Conservation (phyloP, 1,140 invertebrate genomes). For the Coelopa frigida region DNA sequence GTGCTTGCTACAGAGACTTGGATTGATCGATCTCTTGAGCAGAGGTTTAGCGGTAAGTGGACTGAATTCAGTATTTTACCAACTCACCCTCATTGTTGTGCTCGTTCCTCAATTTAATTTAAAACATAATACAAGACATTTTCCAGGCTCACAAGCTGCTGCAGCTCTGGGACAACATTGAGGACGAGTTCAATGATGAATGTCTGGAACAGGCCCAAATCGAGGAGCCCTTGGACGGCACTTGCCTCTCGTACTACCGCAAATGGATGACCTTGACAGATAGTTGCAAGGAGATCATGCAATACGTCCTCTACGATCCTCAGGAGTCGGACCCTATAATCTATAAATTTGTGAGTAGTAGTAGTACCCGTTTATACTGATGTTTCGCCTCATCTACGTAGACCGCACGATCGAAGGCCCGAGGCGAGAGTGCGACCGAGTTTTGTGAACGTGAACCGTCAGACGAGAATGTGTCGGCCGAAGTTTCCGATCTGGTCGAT, state of each 20-base stretch:
- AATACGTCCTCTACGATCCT: no score
- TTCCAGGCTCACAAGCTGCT: conserved; percentile 2
- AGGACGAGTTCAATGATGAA: conserved; percentile 5
- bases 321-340: no score
- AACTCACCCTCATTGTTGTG: background rate
- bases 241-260: background rate
- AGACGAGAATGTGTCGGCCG: background rate
- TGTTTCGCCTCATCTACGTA: no score
- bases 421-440: conserved; percentile 1
- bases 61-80: background rate
- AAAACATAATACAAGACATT: no score
- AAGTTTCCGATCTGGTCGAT: background rate
- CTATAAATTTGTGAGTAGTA: no score
- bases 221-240: conserved; percentile 1
- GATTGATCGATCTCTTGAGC: conserved; percentile 6
- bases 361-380: no score
- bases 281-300: no score
- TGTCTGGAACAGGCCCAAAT: conserved; percentile 4
- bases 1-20: conserved; percentile 7
- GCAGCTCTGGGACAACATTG: conserved; percentile 3
- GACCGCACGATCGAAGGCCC: no score
- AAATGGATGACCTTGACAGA: conserved; percentile 11
- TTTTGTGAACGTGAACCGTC: conserved; percentile 1
- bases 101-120: no score
- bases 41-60: conserved; percentile 7